These are phyloP conservation scores for Osedax fenrisi DNA, from an alignment of 2,888 invertebrate genomes.

Conservation along the genomic window DNA sequence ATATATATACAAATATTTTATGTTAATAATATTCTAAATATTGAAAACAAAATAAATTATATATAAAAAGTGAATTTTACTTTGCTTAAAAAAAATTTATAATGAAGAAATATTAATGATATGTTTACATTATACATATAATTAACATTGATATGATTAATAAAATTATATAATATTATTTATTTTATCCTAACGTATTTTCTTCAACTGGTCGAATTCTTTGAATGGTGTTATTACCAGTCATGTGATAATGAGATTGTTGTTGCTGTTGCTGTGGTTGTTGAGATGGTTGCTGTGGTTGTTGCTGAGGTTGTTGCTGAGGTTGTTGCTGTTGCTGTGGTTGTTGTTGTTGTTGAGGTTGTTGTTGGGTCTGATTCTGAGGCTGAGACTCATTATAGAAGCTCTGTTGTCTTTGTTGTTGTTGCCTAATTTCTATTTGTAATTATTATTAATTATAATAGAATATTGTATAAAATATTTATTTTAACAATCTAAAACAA, in stretches of 20 bases:
- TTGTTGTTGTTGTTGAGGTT: constrained; percentile 1
- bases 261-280: background rate
- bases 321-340: background rate
- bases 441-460: too few relatives aligned
- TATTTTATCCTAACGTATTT: background rate
- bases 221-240: background rate
- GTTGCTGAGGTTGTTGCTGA: background rate
- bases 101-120: too few relatives aligned
- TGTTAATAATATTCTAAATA: too few relatives aligned
- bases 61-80: too few relatives aligned
- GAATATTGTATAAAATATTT: background rate
- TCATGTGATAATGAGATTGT: background rate
- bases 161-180: background rate
- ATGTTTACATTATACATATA: background rate
- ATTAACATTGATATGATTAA: background rate
- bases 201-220: background rate
- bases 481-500: too few relatives aligned
- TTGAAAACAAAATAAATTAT: too few relatives aligned
- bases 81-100: too few relatives aligned
- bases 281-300: background rate
- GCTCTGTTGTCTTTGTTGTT: background rate
- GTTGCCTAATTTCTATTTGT: background rate
- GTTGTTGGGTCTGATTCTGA: background rate
- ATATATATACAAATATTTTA: too few relatives aligned
- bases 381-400: background rate